These are phyloP conservation scores for Tachystola acroxantha DNA, from an alignment of 2,888 invertebrate species.

Conservation along the genomic window DNA sequence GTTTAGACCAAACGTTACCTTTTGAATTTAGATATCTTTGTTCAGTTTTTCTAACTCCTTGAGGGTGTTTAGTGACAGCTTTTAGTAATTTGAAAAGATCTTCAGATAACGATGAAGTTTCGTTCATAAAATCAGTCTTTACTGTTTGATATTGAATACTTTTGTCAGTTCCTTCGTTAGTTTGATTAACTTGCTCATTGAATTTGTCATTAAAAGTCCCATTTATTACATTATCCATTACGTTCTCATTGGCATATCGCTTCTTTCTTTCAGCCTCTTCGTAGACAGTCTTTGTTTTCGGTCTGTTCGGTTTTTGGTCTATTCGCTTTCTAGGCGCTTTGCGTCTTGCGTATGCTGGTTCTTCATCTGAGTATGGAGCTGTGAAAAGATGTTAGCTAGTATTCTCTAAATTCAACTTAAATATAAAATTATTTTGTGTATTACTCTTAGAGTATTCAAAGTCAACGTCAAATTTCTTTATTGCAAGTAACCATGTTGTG, in stretches of 20 bases:
- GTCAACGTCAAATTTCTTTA: too few species aligned
- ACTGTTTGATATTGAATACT: neutral
- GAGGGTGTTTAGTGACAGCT: conserved; percentile 2
- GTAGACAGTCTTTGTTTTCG: conserved; percentile 13
- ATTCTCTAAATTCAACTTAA: too few species aligned
- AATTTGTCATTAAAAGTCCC: conserved; percentile 20
- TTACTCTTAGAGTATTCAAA: too few species aligned
- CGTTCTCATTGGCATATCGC: conserved; percentile 28
- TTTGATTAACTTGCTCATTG: conserved; percentile 6
- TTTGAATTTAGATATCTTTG: conserved; percentile 20
- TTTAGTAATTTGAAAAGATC: neutral
- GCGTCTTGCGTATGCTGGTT: conserved; percentile 18
- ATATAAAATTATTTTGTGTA: too few species aligned
- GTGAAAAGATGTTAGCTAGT: neutral
- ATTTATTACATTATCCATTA: conserved; percentile 33
- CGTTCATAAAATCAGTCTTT: neutral
- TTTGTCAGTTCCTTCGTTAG: conserved; percentile 9
- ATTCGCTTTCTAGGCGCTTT: conserved; percentile 10
- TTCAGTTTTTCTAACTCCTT: conserved; percentile 16
- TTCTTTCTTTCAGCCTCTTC: conserved; percentile 33
- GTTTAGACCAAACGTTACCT: conserved; percentile 12
- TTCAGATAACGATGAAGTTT: conserved; percentile 4
- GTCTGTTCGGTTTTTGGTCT: conserved; percentile 14
- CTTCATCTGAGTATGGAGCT: conserved; percentile 30
- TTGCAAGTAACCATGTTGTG: too few species aligned